Base-by-base conservation (phyloP, 2,797 vertebrate species). In the Anguilla marmorata region DNA sequence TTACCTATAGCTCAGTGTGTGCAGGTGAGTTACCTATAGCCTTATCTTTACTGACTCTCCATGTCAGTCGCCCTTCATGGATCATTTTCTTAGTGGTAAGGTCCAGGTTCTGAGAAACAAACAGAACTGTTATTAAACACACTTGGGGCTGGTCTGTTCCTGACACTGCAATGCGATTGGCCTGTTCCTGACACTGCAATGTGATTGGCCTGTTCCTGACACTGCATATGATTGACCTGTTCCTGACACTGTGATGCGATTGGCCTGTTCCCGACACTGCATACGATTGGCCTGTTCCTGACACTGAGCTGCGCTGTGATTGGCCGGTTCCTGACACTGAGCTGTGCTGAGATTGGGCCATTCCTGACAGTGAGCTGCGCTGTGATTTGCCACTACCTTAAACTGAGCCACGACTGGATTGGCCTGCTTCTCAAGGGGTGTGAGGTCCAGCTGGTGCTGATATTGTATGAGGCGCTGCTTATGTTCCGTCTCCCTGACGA, bases 31-130 rank as follows among this genome's bases (percentile, higher is more conserved):
- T 66, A 66, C 63, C 63, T 85, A 99, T 93, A 5, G 96, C 96
- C 94, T 99, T 99, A 24, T 99, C 98, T 93, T 97, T 99, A 95
- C 94, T 96, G 91, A 99, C 92, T 90, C 96, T 97, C 98, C 98
- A 99, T 0, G 94, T 95, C 74, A 99, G 95, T 0, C 97, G 95
- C 1, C 98, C 98, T 90, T 99, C 98, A 0, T 99, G 97, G 87
- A 99, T 97, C 98, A 99, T 97, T 45, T 91, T 95, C 89, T 97
- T 97, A 0, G 95, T 94, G 79, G 96, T 98, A 87, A 99, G 96
- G 92, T 99, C 97, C 91, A 99, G 91, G 93, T 93, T 98, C 98
- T 99, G 63, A 0, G 24, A 21, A 58, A 11, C 0, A 56, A 27
- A 87, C 24, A 54, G 1, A 56, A n/a, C 24, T 41, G n/a, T 12